These are phyloP conservation scores for Papilio polytes DNA, from an alignment of 1,140 invertebrate species.

Conservation along the genomic window DNA sequence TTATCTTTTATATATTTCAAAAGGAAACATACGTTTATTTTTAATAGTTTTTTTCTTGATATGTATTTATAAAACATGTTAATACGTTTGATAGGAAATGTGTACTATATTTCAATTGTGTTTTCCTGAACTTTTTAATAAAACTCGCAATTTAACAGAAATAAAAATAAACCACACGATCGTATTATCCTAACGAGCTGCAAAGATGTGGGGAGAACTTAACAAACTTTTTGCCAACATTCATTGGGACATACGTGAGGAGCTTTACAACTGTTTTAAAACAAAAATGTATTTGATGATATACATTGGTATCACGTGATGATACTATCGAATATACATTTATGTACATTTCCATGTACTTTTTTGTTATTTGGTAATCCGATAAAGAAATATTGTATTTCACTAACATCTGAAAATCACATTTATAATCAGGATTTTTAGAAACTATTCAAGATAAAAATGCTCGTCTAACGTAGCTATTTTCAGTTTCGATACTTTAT, in stretches of 20 bases:
- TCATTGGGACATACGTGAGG: constrained; percentile 8
- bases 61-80: neutral
- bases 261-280: neutral
- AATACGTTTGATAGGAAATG: constrained; percentile 16
- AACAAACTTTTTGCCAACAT: neutral
- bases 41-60: neutral
- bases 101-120: neutral
- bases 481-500: too few relatives aligned
- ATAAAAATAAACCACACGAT: constrained; percentile 3
- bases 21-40: neutral
- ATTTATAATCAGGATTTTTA: too few relatives aligned
- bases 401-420: too few relatives aligned
- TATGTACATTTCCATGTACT: too few relatives aligned
- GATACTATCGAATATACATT: too few relatives aligned
- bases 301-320: neutral
- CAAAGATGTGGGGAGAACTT: neutral
- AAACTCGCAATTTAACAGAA: neutral
- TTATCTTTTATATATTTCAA: constrained; percentile 33
- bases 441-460: too few relatives aligned
- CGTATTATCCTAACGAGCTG: neutral
- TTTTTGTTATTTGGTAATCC: too few relatives aligned
- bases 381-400: too few relatives aligned
- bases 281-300: neutral
- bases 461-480: too few relatives aligned
- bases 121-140: neutral